Base-by-base conservation (phyloP, 1,140 invertebrate genomes). In the Apis laboriosa region DNA sequence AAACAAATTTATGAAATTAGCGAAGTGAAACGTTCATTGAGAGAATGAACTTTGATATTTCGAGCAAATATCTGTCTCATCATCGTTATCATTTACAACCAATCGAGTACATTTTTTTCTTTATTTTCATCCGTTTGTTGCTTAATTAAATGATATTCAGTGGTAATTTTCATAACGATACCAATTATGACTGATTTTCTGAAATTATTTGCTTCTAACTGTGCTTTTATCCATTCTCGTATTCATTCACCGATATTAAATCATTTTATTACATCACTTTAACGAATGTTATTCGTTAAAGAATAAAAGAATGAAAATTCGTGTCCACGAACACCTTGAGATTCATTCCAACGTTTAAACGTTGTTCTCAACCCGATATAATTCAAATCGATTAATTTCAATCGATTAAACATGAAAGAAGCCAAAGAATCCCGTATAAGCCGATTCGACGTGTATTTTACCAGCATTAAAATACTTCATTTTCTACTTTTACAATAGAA, bases 1-100 rank as follows among this genome's bases (percentile, higher is more conserved):
- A 1, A 77, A n/a, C 21, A 24, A 64, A 77, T 77, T 77, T 49
- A 24, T 49, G 53, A 58, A 68, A 77, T 68, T 77, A 77, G 56
- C 49, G 61, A 51, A 56, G 63, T 49, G 76, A 24, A 21, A 77
- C 75, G 24, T 9, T 34, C 51, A 21, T 28, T 49, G 21, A 15
- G 2, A 19, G 63, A 56, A 34, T 17, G 53, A 77, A 43, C 53
- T 66, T 55, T 66, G 51, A 66, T 49, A 56, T 34, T 43, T 68
- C 1, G 1, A 55, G 51, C 63, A 21, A 51, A 17, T 64, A 66
- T 77, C 51, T 21, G 24, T 34, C 66, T 21, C 34, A 19, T 49
- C n/a, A 7, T 9, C n/a, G 9, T 21, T 1, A n/a, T 43, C 72
- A n/a, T 43, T 71, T 28, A 71, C n/a, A 1, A 24, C 19, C 68